These are phyloP conservation scores for Trachymyrmex septentrionalis DNA, from an alignment of 1,140 invertebrate species.

Conservation along the genomic window DNA sequence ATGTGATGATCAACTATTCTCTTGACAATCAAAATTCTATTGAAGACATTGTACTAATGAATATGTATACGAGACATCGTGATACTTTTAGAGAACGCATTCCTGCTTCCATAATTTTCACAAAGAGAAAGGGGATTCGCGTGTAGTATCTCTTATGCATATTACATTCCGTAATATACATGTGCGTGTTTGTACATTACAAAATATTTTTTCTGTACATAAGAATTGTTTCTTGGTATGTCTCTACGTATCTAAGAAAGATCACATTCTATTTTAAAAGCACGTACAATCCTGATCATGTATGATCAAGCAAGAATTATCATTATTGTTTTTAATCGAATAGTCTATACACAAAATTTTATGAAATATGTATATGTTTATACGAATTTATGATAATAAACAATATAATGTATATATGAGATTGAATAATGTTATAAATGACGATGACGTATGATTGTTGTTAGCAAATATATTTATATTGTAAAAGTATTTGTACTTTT, in stretches of 20 bases:
- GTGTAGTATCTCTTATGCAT: background rate
- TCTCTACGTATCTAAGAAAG: conserved; percentile 35
- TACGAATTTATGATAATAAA: background rate
- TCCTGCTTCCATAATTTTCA: background rate
- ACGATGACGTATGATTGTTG: conserved; percentile 9
- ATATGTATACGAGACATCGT: conserved; percentile 20
- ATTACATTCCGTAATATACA: conserved; percentile 16
- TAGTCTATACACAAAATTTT: conserved; percentile 45
- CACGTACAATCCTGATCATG: background rate
- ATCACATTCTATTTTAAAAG: conserved; percentile 9
- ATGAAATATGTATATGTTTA: conserved; percentile 30
- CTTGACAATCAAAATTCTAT: conserved; percentile 42
- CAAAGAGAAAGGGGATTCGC: conserved; percentile 23
- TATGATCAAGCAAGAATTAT: conserved; percentile 33
- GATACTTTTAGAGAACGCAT: conserved; percentile 2
- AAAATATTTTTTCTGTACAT: background rate
- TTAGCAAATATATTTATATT: conserved; percentile 56
- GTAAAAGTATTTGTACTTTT: background rate
- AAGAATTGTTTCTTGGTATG: conserved; percentile 25
- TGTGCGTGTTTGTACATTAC: background rate
- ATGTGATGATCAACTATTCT: conserved; percentile 36
- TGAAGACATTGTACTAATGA: background rate
- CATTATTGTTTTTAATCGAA: conserved; percentile 45
- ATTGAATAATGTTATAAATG: conserved; percentile 37
- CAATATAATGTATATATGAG: conserved; percentile 29